These are phyloP conservation scores for Alectoris magna DNA, from an alignment of 2,797 vertebrate species.

Conservation along the genomic window DNA sequence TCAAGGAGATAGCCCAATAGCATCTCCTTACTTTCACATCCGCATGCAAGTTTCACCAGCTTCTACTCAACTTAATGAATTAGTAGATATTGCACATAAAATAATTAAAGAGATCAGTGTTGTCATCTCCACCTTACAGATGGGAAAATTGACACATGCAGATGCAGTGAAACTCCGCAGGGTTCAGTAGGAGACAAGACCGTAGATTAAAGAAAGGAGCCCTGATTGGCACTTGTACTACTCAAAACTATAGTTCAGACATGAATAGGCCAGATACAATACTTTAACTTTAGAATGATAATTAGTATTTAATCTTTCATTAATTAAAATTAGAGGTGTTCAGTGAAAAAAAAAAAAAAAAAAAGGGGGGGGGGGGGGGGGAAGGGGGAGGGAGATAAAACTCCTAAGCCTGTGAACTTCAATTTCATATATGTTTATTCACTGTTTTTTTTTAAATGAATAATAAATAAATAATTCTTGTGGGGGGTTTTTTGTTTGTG, in stretches of 20 bases:
- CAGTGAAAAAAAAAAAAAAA: background rate
- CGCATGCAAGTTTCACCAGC: background rate
- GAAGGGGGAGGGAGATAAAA: background rate
- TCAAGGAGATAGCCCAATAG: background rate
- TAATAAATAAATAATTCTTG: background rate
- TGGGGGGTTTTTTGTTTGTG: too few relatives aligned
- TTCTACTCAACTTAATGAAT: background rate
- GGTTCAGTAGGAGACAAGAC: background rate
- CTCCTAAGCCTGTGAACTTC: background rate
- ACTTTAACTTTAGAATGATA: background rate
- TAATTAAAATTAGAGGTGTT: slow-evolving; percentile 4
- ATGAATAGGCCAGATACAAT: background rate
- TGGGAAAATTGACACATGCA: background rate
- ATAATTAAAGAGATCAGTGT: background rate
- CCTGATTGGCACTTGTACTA: background rate
- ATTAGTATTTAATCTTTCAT: slow-evolving; percentile 5
- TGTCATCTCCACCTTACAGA: background rate
- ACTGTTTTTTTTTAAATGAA: background rate
- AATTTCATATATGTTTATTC: background rate
- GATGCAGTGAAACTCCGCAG: background rate
- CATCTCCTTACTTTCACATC: background rate
- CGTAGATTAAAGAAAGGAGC: background rate
- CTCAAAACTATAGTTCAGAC: background rate
- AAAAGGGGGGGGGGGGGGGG: too few relatives aligned
- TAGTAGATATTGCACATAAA: background rate